A percentile compares a stretch with the other conserved stretches of the same genome.
Conservation (phyloP, 2,797 vertebrate genomes). For the Mormyrops boulengeri region DNA sequence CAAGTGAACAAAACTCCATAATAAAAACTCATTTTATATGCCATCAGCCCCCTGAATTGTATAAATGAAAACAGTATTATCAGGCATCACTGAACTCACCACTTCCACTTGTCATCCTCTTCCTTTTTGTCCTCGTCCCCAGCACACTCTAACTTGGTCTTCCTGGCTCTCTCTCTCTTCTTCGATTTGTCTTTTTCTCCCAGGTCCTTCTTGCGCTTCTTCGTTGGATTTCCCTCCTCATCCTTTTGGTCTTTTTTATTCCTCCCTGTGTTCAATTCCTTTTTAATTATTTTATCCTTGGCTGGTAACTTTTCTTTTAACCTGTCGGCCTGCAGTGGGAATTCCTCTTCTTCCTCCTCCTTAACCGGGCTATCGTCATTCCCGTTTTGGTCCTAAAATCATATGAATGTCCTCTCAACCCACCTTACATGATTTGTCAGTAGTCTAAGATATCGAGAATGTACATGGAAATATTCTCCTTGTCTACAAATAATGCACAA, state of each 20-base stretch:
- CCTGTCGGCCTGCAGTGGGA: neutral
- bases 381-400: neutral
- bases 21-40: neutral
- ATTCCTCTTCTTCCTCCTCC: neutral
- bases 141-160: conserved; percentile 9
- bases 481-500: neutral
- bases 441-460: neutral
- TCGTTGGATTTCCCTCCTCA: neutral
- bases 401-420: neutral
- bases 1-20: neutral
- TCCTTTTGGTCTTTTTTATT: neutral
- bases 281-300: neutral
- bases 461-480: neutral
- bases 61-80: neutral
- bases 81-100: conserved; percentile 3
- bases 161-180: conserved; percentile 6
- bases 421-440: neutral
- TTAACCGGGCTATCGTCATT: neutral
- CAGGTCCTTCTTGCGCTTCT: conserved; percentile 28
- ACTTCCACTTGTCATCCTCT: conserved; percentile 23
- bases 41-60: neutral
- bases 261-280: neutral
- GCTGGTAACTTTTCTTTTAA: neutral
- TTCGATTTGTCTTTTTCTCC: conserved; percentile 18
- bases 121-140: conserved; percentile 23